Conservation (phyloP, 2,888 invertebrate species). For the Laothoe populi region DNA sequence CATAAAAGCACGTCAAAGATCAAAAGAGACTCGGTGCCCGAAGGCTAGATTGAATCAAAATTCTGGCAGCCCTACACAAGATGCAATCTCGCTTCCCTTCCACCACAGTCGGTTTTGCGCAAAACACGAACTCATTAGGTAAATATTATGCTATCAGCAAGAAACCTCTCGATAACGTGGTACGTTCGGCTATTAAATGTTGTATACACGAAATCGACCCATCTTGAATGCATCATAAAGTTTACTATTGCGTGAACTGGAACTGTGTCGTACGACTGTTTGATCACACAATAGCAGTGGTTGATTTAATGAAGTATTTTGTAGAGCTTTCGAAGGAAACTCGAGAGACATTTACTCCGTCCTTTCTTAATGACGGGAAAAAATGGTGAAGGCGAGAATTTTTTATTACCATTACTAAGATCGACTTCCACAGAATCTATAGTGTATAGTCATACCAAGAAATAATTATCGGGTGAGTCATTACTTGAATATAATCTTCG, state of each 20-base stretch:
- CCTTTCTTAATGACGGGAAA: constrained; percentile 34
- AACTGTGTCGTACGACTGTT: constrained; percentile 23
- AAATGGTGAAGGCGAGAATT: constrained; percentile 30
- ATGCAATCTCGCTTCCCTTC: constrained; percentile 24
- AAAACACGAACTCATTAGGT: constrained; percentile 45
- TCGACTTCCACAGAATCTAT: constrained; percentile 27
- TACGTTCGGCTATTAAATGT: constrained; percentile 32
- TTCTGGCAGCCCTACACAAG: constrained; percentile 17
- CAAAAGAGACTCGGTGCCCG: neutral
- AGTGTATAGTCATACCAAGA: constrained; percentile 23
- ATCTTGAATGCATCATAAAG: neutral
- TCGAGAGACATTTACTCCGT: constrained; percentile 32
- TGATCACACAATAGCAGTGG: constrained; percentile 27
- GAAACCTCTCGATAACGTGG: constrained; percentile 37
- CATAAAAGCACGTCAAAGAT: neutral
- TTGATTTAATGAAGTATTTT: constrained; percentile 42
- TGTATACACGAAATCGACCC: neutral
- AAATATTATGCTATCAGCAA: constrained; percentile 45
- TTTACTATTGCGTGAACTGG: neutral
- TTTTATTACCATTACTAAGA: constrained; percentile 25
- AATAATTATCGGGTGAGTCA: constrained; percentile 1
- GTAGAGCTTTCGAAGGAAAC: constrained; percentile 37
- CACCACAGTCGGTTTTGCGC: constrained; percentile 31
- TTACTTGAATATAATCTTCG: constrained; percentile 22
- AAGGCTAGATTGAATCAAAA: constrained; percentile 16